Conservation (phyloP, 1,140 invertebrate species). For the Rhynchophorus ferrugineus region DNA sequence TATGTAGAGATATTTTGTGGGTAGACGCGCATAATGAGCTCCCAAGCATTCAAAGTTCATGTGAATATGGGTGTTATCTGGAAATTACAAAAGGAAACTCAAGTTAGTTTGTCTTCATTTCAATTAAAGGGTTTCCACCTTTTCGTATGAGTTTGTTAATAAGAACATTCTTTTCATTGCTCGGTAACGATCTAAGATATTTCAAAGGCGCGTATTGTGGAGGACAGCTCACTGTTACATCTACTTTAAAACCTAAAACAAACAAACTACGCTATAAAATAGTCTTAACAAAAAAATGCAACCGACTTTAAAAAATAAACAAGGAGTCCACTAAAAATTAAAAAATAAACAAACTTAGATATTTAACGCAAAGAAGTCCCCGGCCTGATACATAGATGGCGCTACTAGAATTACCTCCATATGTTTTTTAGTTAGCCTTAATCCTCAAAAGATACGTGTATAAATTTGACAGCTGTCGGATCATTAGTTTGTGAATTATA, state of each 20-base stretch:
- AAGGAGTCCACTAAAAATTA: too few species aligned
- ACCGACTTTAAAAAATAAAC: too few species aligned
- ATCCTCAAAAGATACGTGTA: too few species aligned
- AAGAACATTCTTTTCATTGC: slow-evolving; percentile 1
- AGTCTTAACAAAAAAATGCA: too few species aligned
- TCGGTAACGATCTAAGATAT: slow-evolving; percentile 17
- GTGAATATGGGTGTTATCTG: slow-evolving; percentile 13
- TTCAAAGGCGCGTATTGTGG: slow-evolving; percentile 23
- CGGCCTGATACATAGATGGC: too few species aligned
- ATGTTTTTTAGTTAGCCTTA: too few species aligned
- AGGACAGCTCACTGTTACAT: slow-evolving; percentile 25
- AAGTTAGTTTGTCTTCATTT: background rate
- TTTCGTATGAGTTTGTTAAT: slow-evolving; percentile 12
- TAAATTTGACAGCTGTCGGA: too few species aligned
- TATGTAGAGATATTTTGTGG: slow-evolving; percentile 22
- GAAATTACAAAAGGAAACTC: background rate
- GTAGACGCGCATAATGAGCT: slow-evolving; percentile 26
- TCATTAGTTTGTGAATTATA: too few species aligned
- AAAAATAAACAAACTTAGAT: too few species aligned
- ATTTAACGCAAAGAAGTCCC: too few species aligned
- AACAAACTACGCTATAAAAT: too few species aligned
- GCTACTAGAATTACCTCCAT: too few species aligned
- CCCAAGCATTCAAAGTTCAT: slow-evolving; percentile 29
- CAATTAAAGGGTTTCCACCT: slow-evolving; percentile 2
- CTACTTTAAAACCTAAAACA: slow-evolving; percentile 21